phyloP scores from a whole-genome alignment of 30 jellyfish, hydroid and myxozoan genomes.

The Aurelia sp. region DNA sequence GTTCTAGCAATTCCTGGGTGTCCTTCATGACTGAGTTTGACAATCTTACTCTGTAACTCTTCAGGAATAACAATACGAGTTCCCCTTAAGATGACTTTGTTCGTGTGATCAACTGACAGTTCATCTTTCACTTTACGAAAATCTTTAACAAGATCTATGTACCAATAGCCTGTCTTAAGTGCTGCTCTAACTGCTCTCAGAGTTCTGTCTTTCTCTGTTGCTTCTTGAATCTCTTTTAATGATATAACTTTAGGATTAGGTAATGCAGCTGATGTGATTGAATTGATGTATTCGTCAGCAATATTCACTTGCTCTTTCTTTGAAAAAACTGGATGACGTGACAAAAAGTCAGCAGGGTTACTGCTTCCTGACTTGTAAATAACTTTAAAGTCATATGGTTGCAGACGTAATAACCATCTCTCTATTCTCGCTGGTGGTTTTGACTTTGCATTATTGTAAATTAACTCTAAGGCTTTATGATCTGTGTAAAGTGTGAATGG shows the following conservation, averaged over 20 bases:
- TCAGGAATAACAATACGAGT: background rate
- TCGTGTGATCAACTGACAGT: background rate
- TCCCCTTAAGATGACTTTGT: background rate
- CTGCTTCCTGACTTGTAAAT: too few relatives aligned
- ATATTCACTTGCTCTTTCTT: too few relatives aligned
- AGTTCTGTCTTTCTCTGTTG: background rate
- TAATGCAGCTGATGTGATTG: background rate
- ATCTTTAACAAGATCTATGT: background rate
- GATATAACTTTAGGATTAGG: slow-evolving; percentile 34
- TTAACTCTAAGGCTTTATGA: background rate
- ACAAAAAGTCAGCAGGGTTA: too few relatives aligned
- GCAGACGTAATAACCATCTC: background rate
- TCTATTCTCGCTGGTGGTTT: slow-evolving; percentile 25
- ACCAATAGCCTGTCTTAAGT: background rate
- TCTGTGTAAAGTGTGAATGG: background rate
- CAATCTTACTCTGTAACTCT: background rate
- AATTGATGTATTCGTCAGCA: slow-evolving; percentile 10
- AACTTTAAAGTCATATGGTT: background rate
- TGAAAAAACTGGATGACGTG: too few relatives aligned
- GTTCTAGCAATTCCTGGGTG: slow-evolving; percentile 69
- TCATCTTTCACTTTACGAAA: slow-evolving; percentile 21
- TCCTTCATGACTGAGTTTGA: slow-evolving; percentile 40
- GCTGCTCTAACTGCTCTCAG: background rate
- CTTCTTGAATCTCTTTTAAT: slow-evolving; percentile 19
- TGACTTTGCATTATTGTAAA: background rate